Conservation (phyloP, 2,888 invertebrate genomes). For the Cerceris rybyensis region DNA sequence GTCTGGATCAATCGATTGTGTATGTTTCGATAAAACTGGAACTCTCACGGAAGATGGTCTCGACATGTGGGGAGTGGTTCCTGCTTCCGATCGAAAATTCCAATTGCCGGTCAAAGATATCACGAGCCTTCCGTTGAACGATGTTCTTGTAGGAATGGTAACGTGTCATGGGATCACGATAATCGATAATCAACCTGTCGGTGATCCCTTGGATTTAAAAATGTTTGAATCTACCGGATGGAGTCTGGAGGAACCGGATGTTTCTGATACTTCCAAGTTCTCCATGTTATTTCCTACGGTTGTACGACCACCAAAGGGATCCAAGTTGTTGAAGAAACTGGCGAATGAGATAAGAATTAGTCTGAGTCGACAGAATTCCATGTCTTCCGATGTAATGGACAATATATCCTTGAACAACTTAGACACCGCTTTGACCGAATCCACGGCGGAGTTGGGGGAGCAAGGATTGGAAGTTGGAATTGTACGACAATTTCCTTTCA, state of each 20-base stretch:
- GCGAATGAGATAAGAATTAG: slow-evolving; percentile 54
- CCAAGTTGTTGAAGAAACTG: slow-evolving; percentile 63
- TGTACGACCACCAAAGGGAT: slow-evolving; percentile 85
- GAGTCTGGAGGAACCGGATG: slow-evolving; percentile 93
- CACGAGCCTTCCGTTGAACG: slow-evolving; percentile 82
- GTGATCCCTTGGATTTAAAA: slow-evolving; percentile 97
- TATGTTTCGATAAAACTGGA: slow-evolving; percentile 98
- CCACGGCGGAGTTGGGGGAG: slow-evolving; percentile 71
- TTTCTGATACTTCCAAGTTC: slow-evolving; percentile 92
- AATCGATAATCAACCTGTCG: slow-evolving; percentile 92
- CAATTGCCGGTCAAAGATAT: slow-evolving; percentile 83
- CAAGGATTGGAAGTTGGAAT: slow-evolving; percentile 88
- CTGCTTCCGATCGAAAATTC: slow-evolving; percentile 83
- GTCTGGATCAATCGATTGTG: slow-evolving; percentile 93
- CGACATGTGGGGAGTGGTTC: slow-evolving; percentile 96
- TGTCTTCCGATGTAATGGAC: slow-evolving; percentile 73
- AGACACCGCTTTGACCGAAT: slow-evolving; percentile 64
- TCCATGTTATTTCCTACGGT: slow-evolving; percentile 94
- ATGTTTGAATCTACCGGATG: slow-evolving; percentile 98
- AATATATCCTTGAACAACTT: slow-evolving; percentile 72
- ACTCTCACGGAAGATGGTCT: slow-evolving; percentile 98
- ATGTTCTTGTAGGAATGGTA: slow-evolving; percentile 91
- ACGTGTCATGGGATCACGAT: slow-evolving; percentile 96
- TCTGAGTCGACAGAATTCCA: slow-evolving; percentile 71
- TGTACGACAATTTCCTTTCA: slow-evolving; percentile 93